Evolutionary conservation across 1,140 invertebrate species (phyloP).

Genomic region (Lepidotrigona ventralis): DNA sequence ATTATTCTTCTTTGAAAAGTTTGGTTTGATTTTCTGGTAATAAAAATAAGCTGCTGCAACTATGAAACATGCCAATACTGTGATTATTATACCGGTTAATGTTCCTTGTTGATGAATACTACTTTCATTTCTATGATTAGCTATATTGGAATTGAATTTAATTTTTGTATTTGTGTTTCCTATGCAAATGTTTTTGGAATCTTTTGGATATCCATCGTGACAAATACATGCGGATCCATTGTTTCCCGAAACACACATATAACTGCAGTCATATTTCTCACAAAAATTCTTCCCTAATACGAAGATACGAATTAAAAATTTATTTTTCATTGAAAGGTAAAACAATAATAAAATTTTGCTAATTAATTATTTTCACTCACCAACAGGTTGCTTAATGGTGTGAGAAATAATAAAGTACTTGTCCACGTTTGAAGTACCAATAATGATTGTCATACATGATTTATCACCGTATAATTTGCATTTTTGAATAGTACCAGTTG

Average conservation of each 20-base stretch:
- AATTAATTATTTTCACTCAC: constrained; percentile 32
- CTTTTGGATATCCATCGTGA: constrained; percentile 74
- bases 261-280: constrained; percentile 76
- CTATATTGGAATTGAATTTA: constrained; percentile 21
- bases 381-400: constrained; percentile 79
- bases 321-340: not conserved
- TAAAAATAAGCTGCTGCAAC: constrained; percentile 57
- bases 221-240: constrained; percentile 81
- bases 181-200: constrained; percentile 28
- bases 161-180: constrained; percentile 4
- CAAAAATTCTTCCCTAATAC: constrained; percentile 77
- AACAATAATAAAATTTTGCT: not conserved
- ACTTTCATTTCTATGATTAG: not conserved
- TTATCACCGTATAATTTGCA: constrained; percentile 79
- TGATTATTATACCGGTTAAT: constrained; percentile 54
- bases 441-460: constrained; percentile 73
- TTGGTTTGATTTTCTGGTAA: constrained; percentile 63
- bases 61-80: constrained; percentile 32
- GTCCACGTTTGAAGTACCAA: constrained; percentile 59
- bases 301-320: not conserved
- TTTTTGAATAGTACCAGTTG: constrained; percentile 78
- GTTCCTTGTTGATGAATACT: constrained; percentile 13
- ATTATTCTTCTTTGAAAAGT: constrained; percentile 57
- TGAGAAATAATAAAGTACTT: constrained; percentile 82
- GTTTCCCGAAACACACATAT: constrained; percentile 81